Percentiles rank a stretch among this genome's conserved stretches.
phyloP scores from a whole-genome alignment of 1,140 invertebrate genomes.

The Pomacea maculata region DNA sequence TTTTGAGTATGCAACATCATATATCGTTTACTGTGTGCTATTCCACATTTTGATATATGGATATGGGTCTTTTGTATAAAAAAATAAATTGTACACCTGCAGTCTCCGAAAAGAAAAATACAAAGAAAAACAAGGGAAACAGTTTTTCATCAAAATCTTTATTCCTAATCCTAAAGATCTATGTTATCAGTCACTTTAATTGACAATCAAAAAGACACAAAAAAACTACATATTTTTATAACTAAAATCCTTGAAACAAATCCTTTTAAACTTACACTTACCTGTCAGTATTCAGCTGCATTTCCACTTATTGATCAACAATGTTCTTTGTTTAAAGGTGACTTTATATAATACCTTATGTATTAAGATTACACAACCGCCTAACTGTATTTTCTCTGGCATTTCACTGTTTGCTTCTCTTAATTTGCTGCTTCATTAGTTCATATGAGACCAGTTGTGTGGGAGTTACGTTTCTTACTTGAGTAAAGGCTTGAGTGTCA shows the following conservation, averaged over 20 bases:
- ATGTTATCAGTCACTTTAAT: too few relatives aligned
- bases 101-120: too few relatives aligned
- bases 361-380: not conserved
- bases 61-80: not conserved
- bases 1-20: not conserved
- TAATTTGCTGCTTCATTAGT: not conserved
- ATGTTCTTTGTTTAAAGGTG: not conserved
- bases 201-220: too few relatives aligned
- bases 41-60: not conserved
- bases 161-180: too few relatives aligned
- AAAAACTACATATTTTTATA: too few relatives aligned
- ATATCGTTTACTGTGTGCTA: not conserved
- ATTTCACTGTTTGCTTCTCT: not conserved
- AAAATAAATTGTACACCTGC: not conserved
- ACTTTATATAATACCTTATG: not conserved
- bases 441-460: not conserved
- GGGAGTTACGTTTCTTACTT: too few relatives aligned
- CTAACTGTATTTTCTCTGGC: not conserved
- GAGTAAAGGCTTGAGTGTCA: not conserved
- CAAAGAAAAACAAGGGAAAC: too few relatives aligned
- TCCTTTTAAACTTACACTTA: too few relatives aligned
- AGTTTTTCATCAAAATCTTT: too few relatives aligned
- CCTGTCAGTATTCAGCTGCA: too few relatives aligned
- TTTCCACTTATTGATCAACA: not conserved
- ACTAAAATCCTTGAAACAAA: too few relatives aligned